Conservation (phyloP, 2,888 invertebrate species). For the Rhyacophila evoluta region DNA sequence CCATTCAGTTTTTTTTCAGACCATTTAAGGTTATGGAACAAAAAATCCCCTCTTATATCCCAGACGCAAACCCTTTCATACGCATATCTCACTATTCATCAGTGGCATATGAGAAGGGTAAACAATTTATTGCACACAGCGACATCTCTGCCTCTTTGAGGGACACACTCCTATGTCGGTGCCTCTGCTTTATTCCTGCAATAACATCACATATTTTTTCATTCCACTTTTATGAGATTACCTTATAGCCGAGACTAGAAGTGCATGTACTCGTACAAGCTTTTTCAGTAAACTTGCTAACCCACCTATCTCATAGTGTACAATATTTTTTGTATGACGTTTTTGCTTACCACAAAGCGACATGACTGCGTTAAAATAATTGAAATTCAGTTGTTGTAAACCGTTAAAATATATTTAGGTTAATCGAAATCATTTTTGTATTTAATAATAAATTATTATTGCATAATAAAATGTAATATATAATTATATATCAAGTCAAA, state of each 20-base stretch:
- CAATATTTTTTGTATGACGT: background rate
- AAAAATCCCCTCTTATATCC: slow-evolving; percentile 5
- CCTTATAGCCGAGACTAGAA: background rate
- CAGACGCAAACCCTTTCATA: slow-evolving; percentile 14
- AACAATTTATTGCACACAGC: slow-evolving; percentile 6
- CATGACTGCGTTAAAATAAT: no score
- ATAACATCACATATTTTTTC: slow-evolving; percentile 29
- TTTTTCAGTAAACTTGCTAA: background rate
- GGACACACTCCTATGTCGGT: background rate
- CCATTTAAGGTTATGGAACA: background rate
- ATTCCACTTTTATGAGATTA: slow-evolving; percentile 39
- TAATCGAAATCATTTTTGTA: no score
- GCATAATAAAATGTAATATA: no score
- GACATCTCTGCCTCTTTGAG: slow-evolving; percentile 17
- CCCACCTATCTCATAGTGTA: background rate
- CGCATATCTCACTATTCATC: slow-evolving; percentile 14
- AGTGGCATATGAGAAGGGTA: slow-evolving; percentile 19
- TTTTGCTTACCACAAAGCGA: background rate
- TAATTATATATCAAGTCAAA: no score
- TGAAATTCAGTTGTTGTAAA: no score
- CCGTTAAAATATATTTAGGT: no score
- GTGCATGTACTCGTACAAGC: background rate
- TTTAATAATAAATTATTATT: no score
- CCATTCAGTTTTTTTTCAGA: background rate
- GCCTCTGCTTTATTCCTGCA: background rate